These are phyloP conservation scores for Oscheius sp. DNA, from an alignment of 2,888 invertebrate species.

Conservation along the genomic window DNA sequence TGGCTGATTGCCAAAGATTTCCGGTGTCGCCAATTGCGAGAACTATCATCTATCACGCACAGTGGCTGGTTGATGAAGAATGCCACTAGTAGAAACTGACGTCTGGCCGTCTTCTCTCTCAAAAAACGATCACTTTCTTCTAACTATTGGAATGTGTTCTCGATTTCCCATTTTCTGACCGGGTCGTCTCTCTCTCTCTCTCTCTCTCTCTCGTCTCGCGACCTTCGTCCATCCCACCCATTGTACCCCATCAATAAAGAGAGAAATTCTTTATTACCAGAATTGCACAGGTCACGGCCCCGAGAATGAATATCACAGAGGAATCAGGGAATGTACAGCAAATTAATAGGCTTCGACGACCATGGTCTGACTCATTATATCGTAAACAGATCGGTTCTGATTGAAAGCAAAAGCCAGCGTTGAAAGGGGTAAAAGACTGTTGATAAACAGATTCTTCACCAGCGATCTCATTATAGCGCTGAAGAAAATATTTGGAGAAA, in stretches of 20 bases:
- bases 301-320: not conserved
- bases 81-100: too few species aligned
- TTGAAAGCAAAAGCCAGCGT: slow-evolving; percentile 61
- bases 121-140: not conserved
- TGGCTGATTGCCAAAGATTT: slow-evolving; percentile 13
- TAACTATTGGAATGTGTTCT: not conserved
- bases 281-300: not conserved
- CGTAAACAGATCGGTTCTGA: slow-evolving; percentile 64
- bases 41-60: too few species aligned
- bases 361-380: slow-evolving; percentile 58
- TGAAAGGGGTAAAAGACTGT: slow-evolving; percentile 64
- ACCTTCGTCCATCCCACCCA: slow-evolving; percentile 10
- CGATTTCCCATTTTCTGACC: not conserved
- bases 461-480: slow-evolving; percentile 64
- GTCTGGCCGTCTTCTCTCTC: too few species aligned
- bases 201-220: not conserved
- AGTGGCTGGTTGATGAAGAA: too few species aligned
- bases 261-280: too few species aligned
- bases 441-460: slow-evolving; percentile 65
- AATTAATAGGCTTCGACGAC: slow-evolving; percentile 49
- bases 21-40: too few species aligned
- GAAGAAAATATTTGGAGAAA: slow-evolving; percentile 11
- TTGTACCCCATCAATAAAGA: too few species aligned
- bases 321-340: not conserved
- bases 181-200: not conserved